Evolutionary conservation across 2,113 vertebrate species (phyloP).

Genomic region (Oreochromis aureus): DNA sequence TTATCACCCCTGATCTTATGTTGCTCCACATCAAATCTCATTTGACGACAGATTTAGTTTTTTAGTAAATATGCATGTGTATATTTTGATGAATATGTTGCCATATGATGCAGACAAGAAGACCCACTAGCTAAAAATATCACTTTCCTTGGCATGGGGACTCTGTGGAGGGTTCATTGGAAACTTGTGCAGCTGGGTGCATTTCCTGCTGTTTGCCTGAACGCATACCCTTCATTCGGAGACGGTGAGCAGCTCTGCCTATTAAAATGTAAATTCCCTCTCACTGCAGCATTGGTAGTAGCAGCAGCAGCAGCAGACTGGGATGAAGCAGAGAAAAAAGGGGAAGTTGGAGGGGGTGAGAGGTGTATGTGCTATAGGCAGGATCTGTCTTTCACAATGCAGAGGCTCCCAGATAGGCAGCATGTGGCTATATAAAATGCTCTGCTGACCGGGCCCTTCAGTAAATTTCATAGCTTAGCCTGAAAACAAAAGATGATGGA

Average conservation of each 20-base stretch:
- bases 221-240: conserved; percentile 72
- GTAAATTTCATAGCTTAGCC: neutral
- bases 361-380: conserved; percentile 36
- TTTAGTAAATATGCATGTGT: conserved; percentile 8
- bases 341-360: conserved; percentile 38
- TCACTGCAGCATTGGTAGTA: conserved; percentile 51
- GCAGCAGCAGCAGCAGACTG: conserved; percentile 53
- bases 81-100: conserved; percentile 3
- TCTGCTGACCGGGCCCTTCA: conserved; percentile 19
- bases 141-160: conserved; percentile 60
- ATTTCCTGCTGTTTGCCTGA: conserved; percentile 75
- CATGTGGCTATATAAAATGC: conserved; percentile 37
- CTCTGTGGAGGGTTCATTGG: conserved; percentile 72
- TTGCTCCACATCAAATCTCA: conserved; percentile 11
- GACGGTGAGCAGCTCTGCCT: conserved; percentile 73
- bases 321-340: conserved; percentile 53
- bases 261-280: conserved; percentile 84
- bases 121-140: conserved; percentile 51
- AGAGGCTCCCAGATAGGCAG: conserved; percentile 34
- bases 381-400: conserved; percentile 51
- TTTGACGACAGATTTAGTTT: neutral
- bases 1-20: conserved; percentile 7
- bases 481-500: conserved; percentile 40
- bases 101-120: conserved; percentile 22
- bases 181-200: conserved; percentile 73